phyloP scores from a whole-genome alignment of 2,113 vertebrate genomes.

The Syngnathus floridae region DNA sequence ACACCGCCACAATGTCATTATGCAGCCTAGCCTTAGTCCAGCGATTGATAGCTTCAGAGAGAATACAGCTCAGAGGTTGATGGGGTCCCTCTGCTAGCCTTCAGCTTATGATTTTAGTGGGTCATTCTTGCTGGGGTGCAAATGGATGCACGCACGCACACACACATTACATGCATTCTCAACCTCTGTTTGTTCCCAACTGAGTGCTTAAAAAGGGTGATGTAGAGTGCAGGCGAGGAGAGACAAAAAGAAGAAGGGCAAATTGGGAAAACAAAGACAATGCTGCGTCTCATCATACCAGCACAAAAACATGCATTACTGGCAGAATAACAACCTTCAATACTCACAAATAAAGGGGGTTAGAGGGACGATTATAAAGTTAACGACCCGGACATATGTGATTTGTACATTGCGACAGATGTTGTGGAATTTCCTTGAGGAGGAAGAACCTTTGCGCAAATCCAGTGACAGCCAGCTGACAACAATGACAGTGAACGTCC shows the following conservation, averaged over 20 bases:
- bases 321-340: slow-evolving; percentile 8
- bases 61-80: slow-evolving; percentile 62
- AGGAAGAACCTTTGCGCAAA: slow-evolving; percentile 22
- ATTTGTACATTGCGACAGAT: slow-evolving; percentile 35
- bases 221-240: slow-evolving; percentile 11
- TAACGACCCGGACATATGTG: slow-evolving; percentile 12
- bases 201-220: slow-evolving; percentile 43
- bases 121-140: slow-evolving; percentile 50
- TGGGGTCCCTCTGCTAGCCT: slow-evolving; percentile 66
- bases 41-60: slow-evolving; percentile 66
- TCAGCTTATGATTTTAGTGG: slow-evolving; percentile 66
- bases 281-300: slow-evolving; percentile 8
- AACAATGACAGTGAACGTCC: slow-evolving; percentile 36
- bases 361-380: slow-evolving; percentile 8
- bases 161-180: slow-evolving; percentile 26
- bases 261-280: slow-evolving; percentile 13
- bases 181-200: slow-evolving; percentile 14
- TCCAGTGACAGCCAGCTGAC: slow-evolving; percentile 23
- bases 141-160: slow-evolving; percentile 37
- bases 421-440: slow-evolving; percentile 31
- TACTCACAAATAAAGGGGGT: slow-evolving; percentile 6
- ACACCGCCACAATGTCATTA: slow-evolving; percentile 66
- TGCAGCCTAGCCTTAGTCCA: slow-evolving; percentile 56
- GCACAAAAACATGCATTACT: slow-evolving; percentile 13
- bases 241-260: slow-evolving; percentile 16